A percentile compares a stretch with the other conserved stretches of the same genome.
Evolutionary conservation across 2,888 invertebrate species (phyloP).

Genomic region (Campoletis raptor): DNA sequence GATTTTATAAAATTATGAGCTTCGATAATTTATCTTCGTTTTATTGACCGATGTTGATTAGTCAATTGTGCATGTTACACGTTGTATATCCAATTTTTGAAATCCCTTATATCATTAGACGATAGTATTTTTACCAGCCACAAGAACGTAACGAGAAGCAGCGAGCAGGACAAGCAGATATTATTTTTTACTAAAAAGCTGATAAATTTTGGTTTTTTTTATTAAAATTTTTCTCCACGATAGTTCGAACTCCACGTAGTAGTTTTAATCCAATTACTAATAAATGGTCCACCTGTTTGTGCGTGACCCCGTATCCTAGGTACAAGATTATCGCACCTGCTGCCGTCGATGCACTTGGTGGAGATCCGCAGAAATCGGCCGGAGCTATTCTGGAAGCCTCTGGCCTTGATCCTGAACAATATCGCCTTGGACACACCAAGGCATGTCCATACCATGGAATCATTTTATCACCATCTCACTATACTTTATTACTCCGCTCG

Average conservation of each 20-base stretch:
- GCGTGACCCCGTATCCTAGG: constrained; percentile 86
- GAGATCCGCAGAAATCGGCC: constrained; percentile 93
- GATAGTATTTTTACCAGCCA: not conserved
- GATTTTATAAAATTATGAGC: not conserved
- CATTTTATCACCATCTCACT: not conserved
- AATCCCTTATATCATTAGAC: not conserved
- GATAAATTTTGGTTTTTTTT: not conserved
- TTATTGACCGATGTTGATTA: constrained; percentile 6
- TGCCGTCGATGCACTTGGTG: constrained; percentile 90
- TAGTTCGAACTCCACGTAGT: constrained; percentile 5
- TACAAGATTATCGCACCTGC: constrained; percentile 99
- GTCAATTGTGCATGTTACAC: constrained; percentile 2
- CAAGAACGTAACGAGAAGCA: not conserved
- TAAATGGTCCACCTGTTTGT: constrained; percentile 71
- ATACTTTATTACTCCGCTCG: not conserved
- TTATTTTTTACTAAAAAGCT: not conserved
- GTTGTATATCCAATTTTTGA: not conserved
- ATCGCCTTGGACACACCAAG: constrained; percentile 99
- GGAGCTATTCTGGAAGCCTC: constrained; percentile 93
- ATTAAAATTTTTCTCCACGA: not conserved
- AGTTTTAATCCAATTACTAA: constrained; percentile 67
- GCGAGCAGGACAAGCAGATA: not conserved
- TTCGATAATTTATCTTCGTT: constrained; percentile 1
- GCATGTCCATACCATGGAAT: constrained; percentile 88
- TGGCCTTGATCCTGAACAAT: constrained; percentile 95